Percentiles rank a stretch among this genome's conserved stretches.
Conservation (phyloP, 2,888 invertebrate species). For the Seladonia tumulorum region DNA sequence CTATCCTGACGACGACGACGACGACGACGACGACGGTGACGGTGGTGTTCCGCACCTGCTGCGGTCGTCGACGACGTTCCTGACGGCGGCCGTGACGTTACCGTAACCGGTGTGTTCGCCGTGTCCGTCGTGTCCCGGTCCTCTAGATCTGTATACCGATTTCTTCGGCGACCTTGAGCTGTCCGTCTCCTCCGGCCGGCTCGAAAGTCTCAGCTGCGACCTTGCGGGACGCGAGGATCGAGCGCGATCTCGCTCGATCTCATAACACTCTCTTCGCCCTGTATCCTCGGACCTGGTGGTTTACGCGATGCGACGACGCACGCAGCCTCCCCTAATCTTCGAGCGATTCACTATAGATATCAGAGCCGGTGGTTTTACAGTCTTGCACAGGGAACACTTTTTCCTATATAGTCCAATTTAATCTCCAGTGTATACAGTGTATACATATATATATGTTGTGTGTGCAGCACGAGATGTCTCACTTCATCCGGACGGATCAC, state of each 20-base stretch:
- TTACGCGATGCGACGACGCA: neutral
- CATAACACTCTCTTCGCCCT: conserved; percentile 45
- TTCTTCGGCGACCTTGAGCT: conserved; percentile 59
- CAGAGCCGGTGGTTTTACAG: neutral
- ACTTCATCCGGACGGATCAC: conserved; percentile 20
- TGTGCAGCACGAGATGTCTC: neutral
- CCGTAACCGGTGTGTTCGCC: conserved; percentile 7
- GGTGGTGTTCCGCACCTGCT: neutral
- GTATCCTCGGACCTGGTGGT: neutral
- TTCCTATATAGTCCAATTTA: neutral
- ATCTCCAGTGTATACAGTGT: neutral
- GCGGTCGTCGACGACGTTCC: neutral
- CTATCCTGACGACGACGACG: neutral
- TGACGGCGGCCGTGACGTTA: conserved; percentile 23
- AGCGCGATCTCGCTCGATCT: conserved; percentile 32
- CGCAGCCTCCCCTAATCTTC: neutral
- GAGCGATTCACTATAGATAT: neutral
- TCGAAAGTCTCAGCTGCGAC: conserved; percentile 67
- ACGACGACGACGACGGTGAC: neutral
- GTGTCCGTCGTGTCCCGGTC: conserved; percentile 32
- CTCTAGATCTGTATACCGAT: conserved; percentile 30
- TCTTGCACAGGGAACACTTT: neutral
- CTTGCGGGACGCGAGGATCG: conserved; percentile 56
- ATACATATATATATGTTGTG: neutral
- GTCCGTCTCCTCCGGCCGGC: conserved; percentile 45